Conservation (phyloP, 2,113 vertebrate genomes). For the Ia io region DNA sequence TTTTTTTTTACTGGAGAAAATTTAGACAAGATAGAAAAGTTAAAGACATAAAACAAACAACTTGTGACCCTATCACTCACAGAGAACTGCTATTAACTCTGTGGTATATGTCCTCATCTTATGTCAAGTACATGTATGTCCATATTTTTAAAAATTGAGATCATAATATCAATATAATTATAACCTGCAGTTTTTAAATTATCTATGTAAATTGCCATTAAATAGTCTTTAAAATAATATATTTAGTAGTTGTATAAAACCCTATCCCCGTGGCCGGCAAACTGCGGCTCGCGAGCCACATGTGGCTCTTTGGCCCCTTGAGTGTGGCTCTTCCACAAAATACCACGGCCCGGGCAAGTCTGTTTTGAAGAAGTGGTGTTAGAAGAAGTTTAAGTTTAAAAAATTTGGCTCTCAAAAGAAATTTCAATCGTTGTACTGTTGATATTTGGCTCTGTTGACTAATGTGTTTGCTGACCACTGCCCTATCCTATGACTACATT, state of each 20-base stretch:
- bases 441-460: too few species aligned
- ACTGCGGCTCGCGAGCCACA: too few species aligned
- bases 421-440: too few species aligned
- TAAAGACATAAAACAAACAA: not conserved
- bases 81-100: not conserved
- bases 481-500: not conserved
- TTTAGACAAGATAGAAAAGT: not conserved
- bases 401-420: too few species aligned
- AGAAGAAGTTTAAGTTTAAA: too few species aligned
- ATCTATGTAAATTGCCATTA: not conserved
- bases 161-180: not conserved
- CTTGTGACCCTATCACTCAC: not conserved
- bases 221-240: not conserved
- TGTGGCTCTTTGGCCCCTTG: too few species aligned
- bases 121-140: not conserved
- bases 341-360: too few species aligned
- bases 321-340: too few species aligned
- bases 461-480: too few species aligned
- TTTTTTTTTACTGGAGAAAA: slow-evolving; percentile 1
- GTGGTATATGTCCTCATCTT: not conserved
- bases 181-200: slow-evolving; percentile 4
- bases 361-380: too few species aligned
- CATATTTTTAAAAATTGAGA: not conserved
- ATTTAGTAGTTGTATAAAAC: not conserved
- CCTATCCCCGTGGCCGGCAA: too few species aligned